phyloP scores from a whole-genome alignment of 2,113 vertebrate species.

The Saimiri boliviensis region DNA sequence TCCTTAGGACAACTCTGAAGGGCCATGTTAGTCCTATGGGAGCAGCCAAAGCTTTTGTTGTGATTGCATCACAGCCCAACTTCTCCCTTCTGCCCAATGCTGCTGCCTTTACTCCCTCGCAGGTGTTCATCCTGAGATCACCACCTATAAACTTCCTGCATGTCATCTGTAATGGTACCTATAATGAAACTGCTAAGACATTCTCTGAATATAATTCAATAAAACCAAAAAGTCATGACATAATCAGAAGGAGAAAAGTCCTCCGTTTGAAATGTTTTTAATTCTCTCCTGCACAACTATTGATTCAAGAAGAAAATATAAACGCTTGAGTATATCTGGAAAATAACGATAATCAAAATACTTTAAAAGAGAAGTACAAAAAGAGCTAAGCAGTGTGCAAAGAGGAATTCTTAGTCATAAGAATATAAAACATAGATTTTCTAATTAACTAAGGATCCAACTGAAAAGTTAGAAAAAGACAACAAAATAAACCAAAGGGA shows the following conservation, averaged over 20 bases:
- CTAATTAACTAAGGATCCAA: background rate
- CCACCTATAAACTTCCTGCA: background rate
- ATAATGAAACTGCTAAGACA: background rate
- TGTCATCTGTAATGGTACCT: background rate
- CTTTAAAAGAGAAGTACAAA: background rate
- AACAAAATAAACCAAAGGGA: background rate
- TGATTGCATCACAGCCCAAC: background rate
- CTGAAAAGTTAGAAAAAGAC: background rate
- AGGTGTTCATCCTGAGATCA: background rate
- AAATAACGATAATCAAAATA: background rate
- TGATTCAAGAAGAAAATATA: background rate
- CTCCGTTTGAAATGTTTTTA: background rate
- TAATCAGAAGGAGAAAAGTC: background rate
- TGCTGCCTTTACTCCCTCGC: background rate
- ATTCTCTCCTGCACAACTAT: background rate
- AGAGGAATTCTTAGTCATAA: background rate
- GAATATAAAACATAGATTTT: background rate
- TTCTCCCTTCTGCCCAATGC: background rate
- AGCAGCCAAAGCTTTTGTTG: background rate
- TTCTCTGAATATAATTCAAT: background rate
- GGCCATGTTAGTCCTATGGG: background rate
- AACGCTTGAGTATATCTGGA: background rate
- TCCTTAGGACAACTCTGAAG: background rate
- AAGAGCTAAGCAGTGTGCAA: background rate
- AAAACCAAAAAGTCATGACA: background rate